phyloP scores from a whole-genome alignment of 2,113 vertebrate species.

The Philantomba maxwellii region DNA sequence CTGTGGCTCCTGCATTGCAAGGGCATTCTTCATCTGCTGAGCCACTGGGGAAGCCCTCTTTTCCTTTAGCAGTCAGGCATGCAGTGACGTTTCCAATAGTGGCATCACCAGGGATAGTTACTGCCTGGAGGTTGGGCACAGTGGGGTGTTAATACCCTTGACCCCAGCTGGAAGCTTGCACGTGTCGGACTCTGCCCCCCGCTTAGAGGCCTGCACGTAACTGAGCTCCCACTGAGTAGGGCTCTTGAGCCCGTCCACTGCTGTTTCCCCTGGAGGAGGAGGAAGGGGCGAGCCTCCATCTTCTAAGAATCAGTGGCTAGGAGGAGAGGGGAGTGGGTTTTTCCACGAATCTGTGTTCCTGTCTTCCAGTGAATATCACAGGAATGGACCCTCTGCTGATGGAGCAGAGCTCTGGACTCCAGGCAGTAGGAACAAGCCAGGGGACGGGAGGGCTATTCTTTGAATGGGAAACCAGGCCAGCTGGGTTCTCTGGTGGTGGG shows the following conservation, averaged over 20 bases:
- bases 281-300: slow-evolving; percentile 83
- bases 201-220: neutral
- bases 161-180: slow-evolving; percentile 76
- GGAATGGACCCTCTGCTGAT: neutral
- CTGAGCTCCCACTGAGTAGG: neutral
- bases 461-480: neutral
- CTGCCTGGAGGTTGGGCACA: slow-evolving; percentile 83
- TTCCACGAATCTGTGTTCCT: slow-evolving; percentile 75
- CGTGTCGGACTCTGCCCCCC: neutral
- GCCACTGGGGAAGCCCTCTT: neutral
- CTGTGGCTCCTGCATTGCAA: neutral
- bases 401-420: neutral
- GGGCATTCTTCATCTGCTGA: neutral
- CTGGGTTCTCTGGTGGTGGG: neutral
- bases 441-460: neutral
- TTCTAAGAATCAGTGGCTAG: slow-evolving; percentile 90
- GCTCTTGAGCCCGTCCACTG: slow-evolving; percentile 21
- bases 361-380: slow-evolving; percentile 60
- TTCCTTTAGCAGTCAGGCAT: slow-evolving; percentile 82
- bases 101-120: slow-evolving; percentile 81
- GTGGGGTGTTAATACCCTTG: slow-evolving; percentile 84
- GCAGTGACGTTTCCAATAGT: slow-evolving; percentile 83
- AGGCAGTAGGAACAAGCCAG: neutral
- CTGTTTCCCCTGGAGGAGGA: slow-evolving; percentile 17
- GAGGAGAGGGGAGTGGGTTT: slow-evolving; percentile 82